Percentiles rank a stretch among this genome's conserved stretches.
phyloP scores from a whole-genome alignment of 2,113 vertebrate genomes.

The Dicerorhinus sumatrensis region DNA sequence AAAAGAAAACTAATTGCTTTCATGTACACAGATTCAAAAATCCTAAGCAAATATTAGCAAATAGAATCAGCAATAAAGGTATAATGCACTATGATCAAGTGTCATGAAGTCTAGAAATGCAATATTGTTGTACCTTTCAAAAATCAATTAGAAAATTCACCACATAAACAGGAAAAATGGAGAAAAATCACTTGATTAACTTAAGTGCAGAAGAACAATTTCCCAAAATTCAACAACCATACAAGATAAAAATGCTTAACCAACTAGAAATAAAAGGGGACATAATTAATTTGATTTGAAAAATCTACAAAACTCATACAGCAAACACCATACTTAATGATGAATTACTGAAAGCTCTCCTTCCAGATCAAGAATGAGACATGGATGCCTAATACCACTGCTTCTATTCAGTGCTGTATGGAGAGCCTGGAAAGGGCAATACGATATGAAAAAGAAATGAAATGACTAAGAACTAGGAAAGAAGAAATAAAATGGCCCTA shows the following conservation, averaged over 20 bases:
- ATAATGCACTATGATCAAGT: background rate
- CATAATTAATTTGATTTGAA: background rate
- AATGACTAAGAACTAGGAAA: background rate
- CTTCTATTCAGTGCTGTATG: background rate
- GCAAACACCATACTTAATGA: background rate
- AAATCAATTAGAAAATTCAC: background rate
- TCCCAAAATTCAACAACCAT: background rate
- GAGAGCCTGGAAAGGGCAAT: background rate
- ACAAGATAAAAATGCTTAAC: background rate
- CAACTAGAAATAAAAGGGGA: background rate
- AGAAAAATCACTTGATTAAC: background rate
- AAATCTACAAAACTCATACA: background rate
- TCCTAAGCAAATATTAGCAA: background rate
- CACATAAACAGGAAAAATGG: background rate
- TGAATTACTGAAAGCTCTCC: background rate
- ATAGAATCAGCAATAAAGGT: background rate
- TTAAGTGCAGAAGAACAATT: background rate
- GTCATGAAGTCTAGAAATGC: background rate
- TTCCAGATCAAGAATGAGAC: background rate
- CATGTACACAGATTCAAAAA: no score
- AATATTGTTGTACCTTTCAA: background rate
- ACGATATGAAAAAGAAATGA: background rate
- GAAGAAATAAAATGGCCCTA: background rate
- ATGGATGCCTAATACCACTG: no score
- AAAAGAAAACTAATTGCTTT: background rate